Base-by-base conservation (phyloP, 2,888 invertebrate species). In the Ramazzottius varieornatus region DNA sequence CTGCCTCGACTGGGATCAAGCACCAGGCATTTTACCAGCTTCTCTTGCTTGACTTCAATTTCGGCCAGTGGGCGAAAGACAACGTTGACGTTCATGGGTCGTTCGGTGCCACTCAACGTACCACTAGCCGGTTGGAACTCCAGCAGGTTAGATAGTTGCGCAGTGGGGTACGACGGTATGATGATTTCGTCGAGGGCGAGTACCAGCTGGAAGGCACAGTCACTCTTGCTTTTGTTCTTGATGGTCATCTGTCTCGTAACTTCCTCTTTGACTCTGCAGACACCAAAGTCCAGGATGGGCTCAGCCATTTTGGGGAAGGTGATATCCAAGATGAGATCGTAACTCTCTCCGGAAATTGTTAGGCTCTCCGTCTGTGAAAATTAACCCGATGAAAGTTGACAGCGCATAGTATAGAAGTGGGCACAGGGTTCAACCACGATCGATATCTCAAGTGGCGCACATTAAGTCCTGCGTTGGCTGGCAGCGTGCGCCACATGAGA, bases 271-370 rank as follows among this genome's bases (percentile, higher is more conserved):
- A 54, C 54, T 29, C 29, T 16, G 54, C 20, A 54, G 4, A 54
- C 29, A 4, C 54, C 54, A 24, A 54, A 54, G 24, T 54, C 54
- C 20, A 54, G 54, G 20, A 29, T 24, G 54, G 54, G 24, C 20
- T 54, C 54, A 8, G 8, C 16, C 4, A 54, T 24, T 29, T 54
- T 54, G 54, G 54, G 54, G 29, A 54, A 54, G 4, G 20, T 16
- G 54, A 54, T 54, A 24, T 54, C 54, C 54, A 54, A 29, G n/a
- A 54, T 29, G 20, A 54, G 54, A 24, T 54, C 54, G 54, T 54
- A 54, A 29, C 54, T 54, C 29, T 54, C 54, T 8, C 54, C 54
- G 4, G 54, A 54, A 4, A 54, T 29, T 24, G 29, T 16, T 8
- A 54, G 4, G 54, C 4, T 29, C 29, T 54, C 54, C 13, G 54